Evolutionary conservation across 37 sponge, comb jelly and placozoan species (phyloP).

Genomic region (Chondrilla cf. caribensis): DNA sequence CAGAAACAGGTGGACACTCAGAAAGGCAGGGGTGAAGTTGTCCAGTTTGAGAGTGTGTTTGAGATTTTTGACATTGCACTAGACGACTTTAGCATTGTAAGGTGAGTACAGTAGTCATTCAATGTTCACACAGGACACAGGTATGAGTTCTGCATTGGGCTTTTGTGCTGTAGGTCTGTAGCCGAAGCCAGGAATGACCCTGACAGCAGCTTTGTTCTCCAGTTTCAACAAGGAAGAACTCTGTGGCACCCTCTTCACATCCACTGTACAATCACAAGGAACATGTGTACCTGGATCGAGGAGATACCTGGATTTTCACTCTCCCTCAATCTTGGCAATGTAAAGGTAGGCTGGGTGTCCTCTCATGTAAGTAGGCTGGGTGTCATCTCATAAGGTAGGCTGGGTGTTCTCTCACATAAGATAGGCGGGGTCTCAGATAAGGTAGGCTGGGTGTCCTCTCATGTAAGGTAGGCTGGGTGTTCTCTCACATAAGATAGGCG

Average conservation of each 20-base stretch:
- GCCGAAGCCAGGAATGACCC: background rate
- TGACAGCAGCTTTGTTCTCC: background rate
- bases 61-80: conserved; percentile 1
- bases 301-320: background rate
- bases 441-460: too few relatives aligned
- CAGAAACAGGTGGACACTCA: background rate
- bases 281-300: conserved; percentile 23
- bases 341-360: conserved; percentile 4
- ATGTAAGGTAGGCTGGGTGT: too few relatives aligned
- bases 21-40: background rate
- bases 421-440: too few relatives aligned
- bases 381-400: too few relatives aligned
- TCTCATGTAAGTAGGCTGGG: too few relatives aligned
- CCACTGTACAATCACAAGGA: background rate
- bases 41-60: background rate
- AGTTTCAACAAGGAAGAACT: conserved; percentile 4
- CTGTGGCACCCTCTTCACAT: conserved; percentile 20
- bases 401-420: too few relatives aligned
- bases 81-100: conserved; percentile 4
- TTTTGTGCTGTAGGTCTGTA: background rate
- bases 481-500: too few relatives aligned
- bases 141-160: too few relatives aligned
- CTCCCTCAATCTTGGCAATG: background rate
- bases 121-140: background rate
- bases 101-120: conserved; percentile 4